A percentile compares a stretch with the other conserved stretches of the same genome.
Conservation (phyloP, 2,888 invertebrate genomes). For the Steinernema hermaphroditum region DNA sequence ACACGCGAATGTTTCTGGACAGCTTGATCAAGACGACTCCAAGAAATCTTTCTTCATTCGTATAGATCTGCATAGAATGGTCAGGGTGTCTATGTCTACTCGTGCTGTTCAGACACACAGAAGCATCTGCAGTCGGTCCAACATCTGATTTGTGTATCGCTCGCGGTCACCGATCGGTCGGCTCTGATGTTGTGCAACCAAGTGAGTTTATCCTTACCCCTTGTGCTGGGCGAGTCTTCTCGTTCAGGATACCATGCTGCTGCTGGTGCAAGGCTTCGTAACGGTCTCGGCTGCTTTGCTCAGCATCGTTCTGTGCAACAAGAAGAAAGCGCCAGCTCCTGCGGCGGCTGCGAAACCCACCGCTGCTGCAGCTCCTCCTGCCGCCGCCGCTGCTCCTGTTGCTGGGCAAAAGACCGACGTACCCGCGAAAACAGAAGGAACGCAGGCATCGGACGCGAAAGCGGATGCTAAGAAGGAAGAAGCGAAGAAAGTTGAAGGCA, state of each 20-base stretch:
- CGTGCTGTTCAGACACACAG: too few species aligned
- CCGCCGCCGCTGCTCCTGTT: not conserved
- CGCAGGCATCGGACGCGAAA: not conserved
- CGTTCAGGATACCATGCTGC: not conserved
- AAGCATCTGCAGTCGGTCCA: too few species aligned
- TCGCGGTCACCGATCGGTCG: not conserved
- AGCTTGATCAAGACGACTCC: too few species aligned
- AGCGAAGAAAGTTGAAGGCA: slow-evolving; percentile 13
- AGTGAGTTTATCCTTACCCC: not conserved
- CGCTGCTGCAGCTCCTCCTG: not conserved
- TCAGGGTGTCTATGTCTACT: too few species aligned
- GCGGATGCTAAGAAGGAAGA: not conserved
- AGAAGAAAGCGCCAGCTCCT: not conserved
- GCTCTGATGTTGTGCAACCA: not conserved
- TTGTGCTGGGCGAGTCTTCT: not conserved
- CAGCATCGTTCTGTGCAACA: not conserved
- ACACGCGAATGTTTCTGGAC: too few species aligned
- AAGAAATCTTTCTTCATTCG: too few species aligned
- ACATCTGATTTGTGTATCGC: not conserved
- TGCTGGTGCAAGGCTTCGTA: not conserved
- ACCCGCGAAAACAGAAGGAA: not conserved
- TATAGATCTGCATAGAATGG: too few species aligned
- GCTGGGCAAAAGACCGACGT: not conserved
- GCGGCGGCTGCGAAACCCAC: not conserved
- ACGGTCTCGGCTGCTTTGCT: not conserved